A percentile compares a stretch with the other conserved stretches of the same genome.
These are phyloP conservation scores for Caerostris extrusa DNA, from an alignment of 1,140 invertebrate species.

Conservation along the genomic window DNA sequence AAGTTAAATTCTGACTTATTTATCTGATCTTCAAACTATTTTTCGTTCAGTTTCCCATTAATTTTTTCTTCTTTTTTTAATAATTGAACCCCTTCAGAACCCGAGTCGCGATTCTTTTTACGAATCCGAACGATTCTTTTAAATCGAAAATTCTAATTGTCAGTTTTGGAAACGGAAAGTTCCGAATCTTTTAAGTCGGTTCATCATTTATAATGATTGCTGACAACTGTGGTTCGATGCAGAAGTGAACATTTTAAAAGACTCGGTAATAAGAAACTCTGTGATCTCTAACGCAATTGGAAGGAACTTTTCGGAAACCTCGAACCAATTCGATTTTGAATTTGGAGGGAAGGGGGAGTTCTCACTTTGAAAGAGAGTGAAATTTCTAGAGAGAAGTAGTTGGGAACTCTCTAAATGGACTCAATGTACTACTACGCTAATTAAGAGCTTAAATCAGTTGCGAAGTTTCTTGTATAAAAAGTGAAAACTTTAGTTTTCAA, in stretches of 20 bases:
- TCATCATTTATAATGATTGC: constrained; percentile 38
- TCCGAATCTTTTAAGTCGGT: background rate
- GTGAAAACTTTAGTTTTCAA: background rate
- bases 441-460: background rate
- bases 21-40: background rate
- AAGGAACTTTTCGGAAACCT: constrained; percentile 4
- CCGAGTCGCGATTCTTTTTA: background rate
- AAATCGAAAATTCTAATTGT: constrained; percentile 42
- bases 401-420: background rate
- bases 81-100: constrained; percentile 11
- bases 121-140: background rate
- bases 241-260: background rate
- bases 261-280: background rate
- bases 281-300: background rate
- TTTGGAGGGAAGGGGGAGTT: background rate
- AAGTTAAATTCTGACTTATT: background rate
- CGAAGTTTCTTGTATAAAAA: background rate
- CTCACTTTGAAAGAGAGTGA: background rate
- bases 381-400: background rate
- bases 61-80: constrained; percentile 31
- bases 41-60: background rate
- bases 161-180: background rate
- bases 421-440: background rate
- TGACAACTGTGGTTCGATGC: background rate
- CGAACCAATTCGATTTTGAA: constrained; percentile 2